Conservation (phyloP, 2,797 vertebrate genomes). For the Babyrousa celebensis region DNA sequence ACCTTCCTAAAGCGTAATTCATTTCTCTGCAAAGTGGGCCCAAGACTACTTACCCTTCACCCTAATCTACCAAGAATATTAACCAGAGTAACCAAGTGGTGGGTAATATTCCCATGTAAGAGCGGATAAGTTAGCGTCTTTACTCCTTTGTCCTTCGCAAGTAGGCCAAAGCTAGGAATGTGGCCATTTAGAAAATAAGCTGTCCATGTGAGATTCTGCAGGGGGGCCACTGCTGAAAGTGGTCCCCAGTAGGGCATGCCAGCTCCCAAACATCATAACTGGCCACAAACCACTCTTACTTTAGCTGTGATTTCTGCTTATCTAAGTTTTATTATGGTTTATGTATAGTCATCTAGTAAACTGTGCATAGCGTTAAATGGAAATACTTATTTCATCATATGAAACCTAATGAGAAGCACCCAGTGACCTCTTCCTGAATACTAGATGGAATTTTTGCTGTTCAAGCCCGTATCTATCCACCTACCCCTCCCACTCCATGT, state of each 20-base stretch:
- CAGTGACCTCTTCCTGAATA: constrained; percentile 23
- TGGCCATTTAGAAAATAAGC: neutral
- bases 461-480: neutral
- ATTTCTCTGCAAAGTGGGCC: neutral
- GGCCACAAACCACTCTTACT: neutral
- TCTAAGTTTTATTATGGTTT: neutral
- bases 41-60: neutral
- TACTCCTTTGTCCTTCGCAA: neutral
- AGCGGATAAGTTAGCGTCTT: neutral
- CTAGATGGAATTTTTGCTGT: neutral
- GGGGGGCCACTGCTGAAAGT: neutral
- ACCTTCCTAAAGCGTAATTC: neutral
- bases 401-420: constrained; percentile 10
- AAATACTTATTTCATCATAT: constrained; percentile 10
- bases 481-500: neutral
- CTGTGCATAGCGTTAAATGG: neutral
- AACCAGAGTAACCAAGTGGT: neutral
- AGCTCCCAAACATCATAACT: neutral
- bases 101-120: neutral
- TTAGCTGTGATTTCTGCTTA: constrained; percentile 28
- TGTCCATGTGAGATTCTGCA: neutral
- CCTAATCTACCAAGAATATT: neutral
- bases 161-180: neutral
- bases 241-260: neutral
- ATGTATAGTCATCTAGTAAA: neutral